Evolutionary conservation across 2,888 invertebrate genomes (phyloP).

Genomic region (Diabrotica balteata): DNA sequence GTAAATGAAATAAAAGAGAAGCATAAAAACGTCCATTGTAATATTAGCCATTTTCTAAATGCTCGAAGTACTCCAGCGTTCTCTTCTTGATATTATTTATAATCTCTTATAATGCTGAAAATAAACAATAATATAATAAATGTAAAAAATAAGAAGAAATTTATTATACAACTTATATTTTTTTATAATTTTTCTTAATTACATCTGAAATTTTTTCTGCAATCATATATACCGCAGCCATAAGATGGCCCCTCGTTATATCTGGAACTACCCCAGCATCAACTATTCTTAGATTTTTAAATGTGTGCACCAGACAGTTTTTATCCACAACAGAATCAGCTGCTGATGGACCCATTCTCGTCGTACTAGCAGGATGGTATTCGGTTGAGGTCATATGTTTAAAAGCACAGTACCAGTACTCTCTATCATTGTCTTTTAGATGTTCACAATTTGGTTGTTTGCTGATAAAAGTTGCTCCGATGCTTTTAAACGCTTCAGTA

Average conservation of each 20-base stretch:
- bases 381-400: conserved; percentile 59
- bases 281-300: conserved; percentile 62
- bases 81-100: too few relatives aligned
- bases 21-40: too few relatives aligned
- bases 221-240: conserved; percentile 64
- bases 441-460: conserved; percentile 37
- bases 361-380: conserved; percentile 63
- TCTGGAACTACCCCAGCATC: conserved; percentile 65
- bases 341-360: conserved; percentile 62
- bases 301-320: conserved; percentile 62
- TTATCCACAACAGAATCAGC: conserved; percentile 66
- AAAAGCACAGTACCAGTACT: conserved; percentile 62
- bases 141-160: too few relatives aligned
- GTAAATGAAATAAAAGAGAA: too few relatives aligned
- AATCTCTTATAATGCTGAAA: too few relatives aligned
- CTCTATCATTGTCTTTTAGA: conserved; percentile 55
- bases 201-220: conserved; percentile 59
- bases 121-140: too few relatives aligned
- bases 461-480: conserved; percentile 63
- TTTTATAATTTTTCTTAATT: conserved; percentile 15
- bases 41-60: too few relatives aligned
- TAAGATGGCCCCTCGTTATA: conserved; percentile 63
- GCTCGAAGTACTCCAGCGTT: too few relatives aligned
- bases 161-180: too few relatives aligned
- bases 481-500: conserved; percentile 68